These are phyloP conservation scores for Nothobranchius furzeri DNA, from an alignment of 2,113 vertebrate genomes.

Conservation along the genomic window DNA sequence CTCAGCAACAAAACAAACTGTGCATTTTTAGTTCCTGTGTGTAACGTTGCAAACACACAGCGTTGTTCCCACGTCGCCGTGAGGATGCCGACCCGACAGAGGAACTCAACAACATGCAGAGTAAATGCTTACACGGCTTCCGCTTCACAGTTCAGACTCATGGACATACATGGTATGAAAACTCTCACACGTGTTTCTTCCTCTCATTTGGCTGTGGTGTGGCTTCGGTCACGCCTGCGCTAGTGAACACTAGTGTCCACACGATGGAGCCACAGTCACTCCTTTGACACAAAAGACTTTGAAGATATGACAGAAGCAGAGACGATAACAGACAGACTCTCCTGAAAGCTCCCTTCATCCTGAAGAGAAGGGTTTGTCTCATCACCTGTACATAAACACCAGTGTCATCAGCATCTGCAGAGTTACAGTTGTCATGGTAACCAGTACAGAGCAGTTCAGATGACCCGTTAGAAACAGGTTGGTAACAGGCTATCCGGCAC, in stretches of 20 bases:
- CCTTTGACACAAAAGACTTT: slow-evolving; percentile 19
- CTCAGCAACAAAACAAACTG: slow-evolving; percentile 40
- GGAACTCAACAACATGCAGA: slow-evolving; percentile 22
- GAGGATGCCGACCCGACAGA: slow-evolving; percentile 30
- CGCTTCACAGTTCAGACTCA: slow-evolving; percentile 29
- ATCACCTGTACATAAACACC: slow-evolving; percentile 36
- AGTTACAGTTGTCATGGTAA: slow-evolving; percentile 64
- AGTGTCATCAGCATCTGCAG: slow-evolving; percentile 65
- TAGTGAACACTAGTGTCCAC: slow-evolving; percentile 53
- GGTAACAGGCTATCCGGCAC: slow-evolving; percentile 78
- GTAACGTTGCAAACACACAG: slow-evolving; percentile 29
- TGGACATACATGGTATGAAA: slow-evolving; percentile 24
- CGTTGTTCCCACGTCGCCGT: slow-evolving; percentile 33
- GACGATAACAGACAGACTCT: slow-evolving; percentile 67
- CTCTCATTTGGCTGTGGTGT: slow-evolving; percentile 20
- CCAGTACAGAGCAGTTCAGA: slow-evolving; percentile 65
- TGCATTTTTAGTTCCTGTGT: slow-evolving; percentile 22
- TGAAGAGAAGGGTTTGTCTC: slow-evolving; percentile 6
- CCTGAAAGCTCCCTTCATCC: slow-evolving; percentile 58
- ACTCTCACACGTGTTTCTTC: slow-evolving; percentile 11
- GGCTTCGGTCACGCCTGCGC: slow-evolving; percentile 43
- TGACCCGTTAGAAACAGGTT: slow-evolving; percentile 68
- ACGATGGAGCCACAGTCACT: slow-evolving; percentile 63
- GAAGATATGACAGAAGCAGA: slow-evolving; percentile 22
- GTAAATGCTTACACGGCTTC: slow-evolving; percentile 42